These are phyloP conservation scores for Leptopilina drosophilae DNA, from an alignment of 2,888 invertebrate genomes.

Conservation along the genomic window DNA sequence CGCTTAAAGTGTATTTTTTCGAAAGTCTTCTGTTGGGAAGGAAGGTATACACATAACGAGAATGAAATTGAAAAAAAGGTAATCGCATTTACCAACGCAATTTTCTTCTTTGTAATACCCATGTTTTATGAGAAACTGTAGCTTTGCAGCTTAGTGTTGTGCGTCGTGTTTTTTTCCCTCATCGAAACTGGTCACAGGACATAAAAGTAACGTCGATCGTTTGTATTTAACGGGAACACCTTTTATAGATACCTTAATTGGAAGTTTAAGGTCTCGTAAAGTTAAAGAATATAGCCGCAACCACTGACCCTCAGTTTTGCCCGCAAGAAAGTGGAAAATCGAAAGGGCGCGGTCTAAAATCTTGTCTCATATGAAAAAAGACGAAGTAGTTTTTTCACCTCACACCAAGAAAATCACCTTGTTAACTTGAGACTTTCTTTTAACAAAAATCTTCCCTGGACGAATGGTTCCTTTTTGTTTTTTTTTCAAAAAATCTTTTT, in stretches of 20 bases:
- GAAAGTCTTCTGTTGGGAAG: not conserved
- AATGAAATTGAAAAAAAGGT: conserved; percentile 29
- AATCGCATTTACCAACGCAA: conserved; percentile 30
- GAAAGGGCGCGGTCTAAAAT: conserved; percentile 49
- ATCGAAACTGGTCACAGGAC: conserved; percentile 36
- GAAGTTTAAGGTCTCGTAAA: conserved; percentile 67
- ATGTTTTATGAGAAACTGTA: conserved; percentile 23
- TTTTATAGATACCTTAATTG: conserved; percentile 67
- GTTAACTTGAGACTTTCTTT: too few relatives aligned
- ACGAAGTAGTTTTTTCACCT: not conserved
- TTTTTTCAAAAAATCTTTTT: too few relatives aligned
- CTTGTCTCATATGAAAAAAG: conserved; percentile 44
- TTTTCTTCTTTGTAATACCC: conserved; percentile 33
- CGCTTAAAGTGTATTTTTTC: not conserved
- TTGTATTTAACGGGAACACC: conserved; percentile 61
- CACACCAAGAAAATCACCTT: not conserved
- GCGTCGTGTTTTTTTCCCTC: not conserved
- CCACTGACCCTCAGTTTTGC: conserved; percentile 48
- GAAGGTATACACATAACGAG: not conserved
- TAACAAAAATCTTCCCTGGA: too few relatives aligned
- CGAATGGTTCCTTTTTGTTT: too few relatives aligned
- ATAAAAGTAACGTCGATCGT: conserved; percentile 62
- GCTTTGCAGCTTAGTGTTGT: conserved; percentile 26
- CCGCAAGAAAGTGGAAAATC: conserved; percentile 56
- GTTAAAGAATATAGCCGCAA: conserved; percentile 53